A percentile compares a stretch with the other conserved stretches of the same genome.
Evolutionary conservation across 2,113 vertebrate species (phyloP).

Genomic region (Mormyrus lacerda): DNA sequence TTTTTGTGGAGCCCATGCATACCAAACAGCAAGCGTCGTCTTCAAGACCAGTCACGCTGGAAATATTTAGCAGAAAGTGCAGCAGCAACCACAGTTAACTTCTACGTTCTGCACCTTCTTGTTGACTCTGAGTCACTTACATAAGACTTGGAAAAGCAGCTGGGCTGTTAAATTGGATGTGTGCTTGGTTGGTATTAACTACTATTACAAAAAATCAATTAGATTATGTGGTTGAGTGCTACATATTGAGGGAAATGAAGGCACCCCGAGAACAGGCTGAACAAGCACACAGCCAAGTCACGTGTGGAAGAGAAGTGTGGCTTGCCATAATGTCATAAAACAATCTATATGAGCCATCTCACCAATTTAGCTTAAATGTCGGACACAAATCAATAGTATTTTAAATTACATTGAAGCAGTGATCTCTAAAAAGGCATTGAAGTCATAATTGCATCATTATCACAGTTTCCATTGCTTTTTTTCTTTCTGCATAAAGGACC

Average conservation of each 20-base stretch:
- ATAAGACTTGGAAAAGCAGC: not conserved
- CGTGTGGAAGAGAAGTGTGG: not conserved
- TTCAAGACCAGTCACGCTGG: not conserved
- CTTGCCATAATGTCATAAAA: not conserved
- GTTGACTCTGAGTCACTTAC: not conserved
- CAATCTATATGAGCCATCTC: not conserved
- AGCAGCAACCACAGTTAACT: not conserved
- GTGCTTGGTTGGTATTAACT: not conserved
- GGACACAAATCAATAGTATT: not conserved
- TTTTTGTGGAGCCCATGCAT: not conserved
- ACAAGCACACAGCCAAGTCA: not conserved
- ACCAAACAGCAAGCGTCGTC: not conserved
- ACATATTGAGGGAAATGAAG: not conserved
- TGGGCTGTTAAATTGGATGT: constrained; percentile 4
- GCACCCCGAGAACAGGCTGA: not conserved
- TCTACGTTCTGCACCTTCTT: not conserved
- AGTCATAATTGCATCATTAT: not conserved
- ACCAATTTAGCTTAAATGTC: not conserved
- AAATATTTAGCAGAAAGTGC: not conserved
- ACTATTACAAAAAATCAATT: not conserved
- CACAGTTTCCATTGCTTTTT: not conserved
- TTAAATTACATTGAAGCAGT: not conserved
- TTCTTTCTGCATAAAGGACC: not conserved
- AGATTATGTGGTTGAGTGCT: not conserved
- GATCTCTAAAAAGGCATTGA: not conserved